Conservation (phyloP, 2,113 vertebrate species). For the Pseudonaja textilis region DNA sequence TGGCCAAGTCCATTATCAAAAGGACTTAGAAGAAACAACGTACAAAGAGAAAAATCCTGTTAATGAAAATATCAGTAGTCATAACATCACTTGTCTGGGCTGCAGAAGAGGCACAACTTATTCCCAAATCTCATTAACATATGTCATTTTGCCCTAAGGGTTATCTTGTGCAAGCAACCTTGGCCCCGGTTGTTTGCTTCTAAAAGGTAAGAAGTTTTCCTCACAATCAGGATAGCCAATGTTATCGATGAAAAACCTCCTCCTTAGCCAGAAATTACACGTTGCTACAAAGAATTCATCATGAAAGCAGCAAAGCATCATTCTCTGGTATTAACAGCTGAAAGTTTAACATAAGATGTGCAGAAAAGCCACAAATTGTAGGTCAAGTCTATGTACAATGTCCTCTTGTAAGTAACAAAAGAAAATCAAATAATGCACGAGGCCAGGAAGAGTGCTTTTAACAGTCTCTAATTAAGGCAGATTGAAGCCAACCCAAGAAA, state of each 20-base stretch:
- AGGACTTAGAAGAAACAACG: not conserved
- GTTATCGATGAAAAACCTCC: constrained; percentile 33
- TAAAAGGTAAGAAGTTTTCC: not conserved
- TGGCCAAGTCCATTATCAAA: not conserved
- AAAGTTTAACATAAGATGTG: constrained; percentile 36
- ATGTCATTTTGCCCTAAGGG: not conserved
- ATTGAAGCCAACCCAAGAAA: constrained; percentile 56
- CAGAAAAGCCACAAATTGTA: constrained; percentile 55
- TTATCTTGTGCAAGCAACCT: constrained; percentile 1
- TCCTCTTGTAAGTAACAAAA: constrained; percentile 40
- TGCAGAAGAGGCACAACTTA: not conserved
- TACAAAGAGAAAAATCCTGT: constrained; percentile 23
- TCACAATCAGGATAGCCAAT: constrained; percentile 33
- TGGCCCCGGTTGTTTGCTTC: not conserved
- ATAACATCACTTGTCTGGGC: not conserved
- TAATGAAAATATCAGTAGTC: not conserved
- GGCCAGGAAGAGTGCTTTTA: constrained; percentile 43
- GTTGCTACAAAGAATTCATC: constrained; percentile 43
- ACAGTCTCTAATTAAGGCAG: constrained; percentile 59
- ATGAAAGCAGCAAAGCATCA: constrained; percentile 31
- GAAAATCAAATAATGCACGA: constrained; percentile 29
- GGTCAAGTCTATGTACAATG: constrained; percentile 32
- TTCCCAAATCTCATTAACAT: constrained; percentile 7
- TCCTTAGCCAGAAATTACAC: constrained; percentile 38
- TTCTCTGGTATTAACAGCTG: constrained; percentile 51